These are phyloP conservation scores for Camponotus fellah DNA, from an alignment of 2,888 invertebrate genomes.

Conservation along the genomic window DNA sequence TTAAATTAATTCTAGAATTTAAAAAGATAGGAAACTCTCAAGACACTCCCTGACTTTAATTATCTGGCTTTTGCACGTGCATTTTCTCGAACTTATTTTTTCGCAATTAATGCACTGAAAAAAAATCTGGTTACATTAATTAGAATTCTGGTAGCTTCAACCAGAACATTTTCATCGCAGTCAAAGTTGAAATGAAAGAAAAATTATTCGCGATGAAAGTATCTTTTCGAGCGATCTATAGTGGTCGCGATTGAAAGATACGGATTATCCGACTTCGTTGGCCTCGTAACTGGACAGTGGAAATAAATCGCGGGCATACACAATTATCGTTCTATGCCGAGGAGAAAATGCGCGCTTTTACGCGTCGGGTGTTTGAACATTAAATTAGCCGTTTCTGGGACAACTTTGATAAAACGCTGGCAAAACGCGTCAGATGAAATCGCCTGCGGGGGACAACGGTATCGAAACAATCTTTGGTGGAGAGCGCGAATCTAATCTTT, in stretches of 20 bases:
- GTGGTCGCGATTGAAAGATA: slow-evolving; percentile 10
- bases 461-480: not conserved
- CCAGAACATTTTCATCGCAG: not conserved
- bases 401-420: slow-evolving; percentile 21
- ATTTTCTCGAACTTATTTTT: no score
- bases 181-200: slow-evolving; percentile 10
- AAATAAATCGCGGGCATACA: slow-evolving; percentile 46
- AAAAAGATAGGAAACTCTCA: not conserved
- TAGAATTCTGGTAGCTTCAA: no score
- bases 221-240: slow-evolving; percentile 2
- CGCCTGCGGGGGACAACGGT: not conserved
- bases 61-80: no score
- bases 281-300: not conserved
- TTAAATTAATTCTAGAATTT: not conserved
- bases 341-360: slow-evolving; percentile 29
- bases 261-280: slow-evolving; percentile 2
- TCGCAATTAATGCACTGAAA: no score
- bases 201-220: not conserved
- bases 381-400: slow-evolving; percentile 45
- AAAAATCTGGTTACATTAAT: no score
- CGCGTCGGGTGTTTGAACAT: slow-evolving; percentile 28
- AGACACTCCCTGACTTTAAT: no score
- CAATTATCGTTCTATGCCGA: slow-evolving; percentile 45
- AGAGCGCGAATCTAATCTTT: not conserved
- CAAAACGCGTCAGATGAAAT: slow-evolving; percentile 14